Percentiles rank a stretch among this genome's conserved stretches.
These are phyloP conservation scores for Megalops cyprinoides DNA, from an alignment of 2,797 vertebrate genomes.

Conservation along the genomic window DNA sequence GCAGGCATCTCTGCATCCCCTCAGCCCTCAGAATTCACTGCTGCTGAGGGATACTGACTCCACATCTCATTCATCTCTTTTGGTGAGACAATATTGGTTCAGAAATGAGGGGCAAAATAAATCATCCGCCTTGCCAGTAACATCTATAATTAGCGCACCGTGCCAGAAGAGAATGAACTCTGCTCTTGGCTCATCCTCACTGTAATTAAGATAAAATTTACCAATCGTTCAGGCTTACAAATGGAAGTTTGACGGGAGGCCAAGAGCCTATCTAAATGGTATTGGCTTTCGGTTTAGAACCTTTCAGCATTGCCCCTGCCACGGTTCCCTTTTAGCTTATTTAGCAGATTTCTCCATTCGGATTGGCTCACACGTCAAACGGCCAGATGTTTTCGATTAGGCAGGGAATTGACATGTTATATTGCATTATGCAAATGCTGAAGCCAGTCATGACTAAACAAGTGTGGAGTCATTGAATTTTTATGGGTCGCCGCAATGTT, in stretches of 20 bases:
- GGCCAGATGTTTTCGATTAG: constrained; percentile 86
- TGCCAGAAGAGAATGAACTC: constrained; percentile 66
- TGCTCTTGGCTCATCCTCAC: constrained; percentile 68
- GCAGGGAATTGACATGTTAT: constrained; percentile 80
- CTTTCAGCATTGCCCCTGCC: constrained; percentile 56
- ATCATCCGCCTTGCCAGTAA: constrained; percentile 58
- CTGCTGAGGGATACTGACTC: constrained; percentile 34
- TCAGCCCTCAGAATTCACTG: constrained; percentile 11
- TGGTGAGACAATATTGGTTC: constrained; percentile 40
- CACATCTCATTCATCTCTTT: constrained; percentile 38
- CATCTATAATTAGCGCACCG: constrained; percentile 68
- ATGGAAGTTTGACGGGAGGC: constrained; percentile 67
- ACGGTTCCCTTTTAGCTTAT: constrained; percentile 61
- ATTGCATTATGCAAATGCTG: constrained; percentile 78
- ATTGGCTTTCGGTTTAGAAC: constrained; percentile 60
- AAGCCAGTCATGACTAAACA: constrained; percentile 72
- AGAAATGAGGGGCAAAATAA: constrained; percentile 51
- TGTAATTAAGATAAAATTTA: constrained; percentile 83
- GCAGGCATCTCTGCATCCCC: not conserved
- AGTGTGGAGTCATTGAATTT: constrained; percentile 75
- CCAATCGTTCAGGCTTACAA: constrained; percentile 72
- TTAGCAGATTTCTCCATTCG: constrained; percentile 67
- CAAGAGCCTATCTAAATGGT: constrained; percentile 65
- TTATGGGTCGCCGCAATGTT: constrained; percentile 76
- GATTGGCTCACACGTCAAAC: constrained; percentile 72